Percentiles rank a stretch among this genome's conserved stretches.
Evolutionary conservation across 2,113 vertebrate species (phyloP).

Genomic region (Amblyornis subalaris): DNA sequence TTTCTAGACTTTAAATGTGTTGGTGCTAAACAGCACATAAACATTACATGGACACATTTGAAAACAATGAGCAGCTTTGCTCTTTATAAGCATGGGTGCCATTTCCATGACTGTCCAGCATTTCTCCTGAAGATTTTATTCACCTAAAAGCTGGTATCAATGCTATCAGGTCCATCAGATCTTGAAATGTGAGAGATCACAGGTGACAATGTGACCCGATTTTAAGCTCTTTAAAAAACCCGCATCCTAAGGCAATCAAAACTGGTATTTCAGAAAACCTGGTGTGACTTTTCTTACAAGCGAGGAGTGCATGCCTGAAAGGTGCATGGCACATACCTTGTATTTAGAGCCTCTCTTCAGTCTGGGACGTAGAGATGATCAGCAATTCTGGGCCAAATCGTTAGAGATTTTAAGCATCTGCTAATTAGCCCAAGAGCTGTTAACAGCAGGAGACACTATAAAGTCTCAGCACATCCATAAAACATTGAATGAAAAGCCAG

Average conservation of each 20-base stretch:
- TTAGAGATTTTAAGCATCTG: background rate
- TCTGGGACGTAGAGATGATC: background rate
- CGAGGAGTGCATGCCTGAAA: background rate
- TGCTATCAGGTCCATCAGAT: background rate
- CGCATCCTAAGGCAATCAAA: background rate
- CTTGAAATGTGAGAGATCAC: background rate
- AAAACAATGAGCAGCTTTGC: background rate
- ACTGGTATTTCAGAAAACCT: background rate
- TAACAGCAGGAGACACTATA: background rate
- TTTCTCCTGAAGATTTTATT: background rate
- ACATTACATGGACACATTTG: background rate
- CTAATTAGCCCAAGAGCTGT: background rate
- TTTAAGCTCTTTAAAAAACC: background rate
- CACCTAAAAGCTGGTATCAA: background rate
- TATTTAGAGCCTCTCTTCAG: background rate
- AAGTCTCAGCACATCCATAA: background rate
- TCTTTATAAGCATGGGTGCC: background rate
- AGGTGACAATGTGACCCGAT: background rate
- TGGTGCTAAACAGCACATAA: background rate
- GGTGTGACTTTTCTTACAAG: background rate
- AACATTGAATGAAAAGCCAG: background rate
- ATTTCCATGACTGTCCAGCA: background rate
- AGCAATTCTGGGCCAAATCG: background rate
- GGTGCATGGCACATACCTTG: background rate
- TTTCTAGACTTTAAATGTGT: background rate